These are phyloP conservation scores for Glomeris marginata DNA, from an alignment of 2,888 invertebrate genomes.

Conservation along the genomic window DNA sequence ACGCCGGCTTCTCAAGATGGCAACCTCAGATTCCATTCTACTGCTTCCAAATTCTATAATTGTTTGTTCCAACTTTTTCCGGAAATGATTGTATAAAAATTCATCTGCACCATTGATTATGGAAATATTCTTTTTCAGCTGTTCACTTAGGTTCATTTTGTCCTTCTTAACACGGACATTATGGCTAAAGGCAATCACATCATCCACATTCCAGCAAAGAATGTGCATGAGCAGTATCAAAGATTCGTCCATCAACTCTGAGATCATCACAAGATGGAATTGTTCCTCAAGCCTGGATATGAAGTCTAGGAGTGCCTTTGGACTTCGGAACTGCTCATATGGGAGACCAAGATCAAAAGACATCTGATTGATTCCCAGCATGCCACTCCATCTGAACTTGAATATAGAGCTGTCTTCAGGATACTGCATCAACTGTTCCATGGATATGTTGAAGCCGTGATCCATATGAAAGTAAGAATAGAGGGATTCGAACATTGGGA, in stretches of 20 bases:
- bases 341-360: constrained; percentile 24
- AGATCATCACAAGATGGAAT: constrained; percentile 25
- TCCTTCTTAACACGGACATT: constrained; percentile 20
- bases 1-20: neutral
- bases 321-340: constrained; percentile 16
- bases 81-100: constrained; percentile 20
- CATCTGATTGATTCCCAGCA: constrained; percentile 25
- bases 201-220: constrained; percentile 24
- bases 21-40: constrained; percentile 8
- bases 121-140: constrained; percentile 16
- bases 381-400: neutral
- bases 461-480: constrained; percentile 19
- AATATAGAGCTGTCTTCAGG: constrained; percentile 4
- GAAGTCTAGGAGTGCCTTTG: constrained; percentile 16
- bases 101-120: constrained; percentile 21
- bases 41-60: constrained; percentile 5
- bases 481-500: constrained; percentile 21
- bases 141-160: constrained; percentile 16
- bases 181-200: constrained; percentile 22
- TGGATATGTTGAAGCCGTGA: constrained; percentile 17
- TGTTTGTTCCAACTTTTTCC: constrained; percentile 1
- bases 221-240: constrained; percentile 24
- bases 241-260: constrained; percentile 25
- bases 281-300: constrained; percentile 21
- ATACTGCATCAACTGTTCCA: constrained; percentile 16